These are phyloP conservation scores for Odontocerum albicorne DNA, from an alignment of 2,888 invertebrate genomes.

Conservation along the genomic window DNA sequence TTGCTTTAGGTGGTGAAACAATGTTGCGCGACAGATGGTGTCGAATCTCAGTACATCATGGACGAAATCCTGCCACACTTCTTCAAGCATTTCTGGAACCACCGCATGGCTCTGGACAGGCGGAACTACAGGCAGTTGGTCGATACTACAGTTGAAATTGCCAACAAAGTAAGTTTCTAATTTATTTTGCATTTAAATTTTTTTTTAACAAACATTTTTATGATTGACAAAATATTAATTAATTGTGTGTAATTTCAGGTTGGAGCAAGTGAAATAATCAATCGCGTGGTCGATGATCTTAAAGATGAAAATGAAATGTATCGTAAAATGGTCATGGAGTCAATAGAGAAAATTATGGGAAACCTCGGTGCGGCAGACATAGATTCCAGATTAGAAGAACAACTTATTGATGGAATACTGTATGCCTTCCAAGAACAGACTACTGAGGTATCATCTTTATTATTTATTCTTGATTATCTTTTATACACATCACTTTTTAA, in stretches of 20 bases:
- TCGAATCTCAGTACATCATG: slow-evolving; percentile 98
- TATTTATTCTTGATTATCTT: too few species aligned
- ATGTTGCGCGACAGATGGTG: slow-evolving; percentile 99
- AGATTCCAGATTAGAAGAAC: slow-evolving; percentile 96
- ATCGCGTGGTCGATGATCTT: slow-evolving; percentile 96
- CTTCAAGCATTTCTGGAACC: slow-evolving; percentile 99
- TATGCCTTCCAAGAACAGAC: slow-evolving; percentile 99
- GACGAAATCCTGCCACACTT: slow-evolving; percentile 98
- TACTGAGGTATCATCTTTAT: slow-evolving; percentile 70
- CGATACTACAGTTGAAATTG: slow-evolving; percentile 99
- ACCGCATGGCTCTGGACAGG: slow-evolving; percentile 97
- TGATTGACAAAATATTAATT: neutral
- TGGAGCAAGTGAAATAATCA: slow-evolving; percentile 99
- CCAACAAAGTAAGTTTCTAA: slow-evolving; percentile 87
- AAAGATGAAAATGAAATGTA: slow-evolving; percentile 99
- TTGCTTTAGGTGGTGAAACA: slow-evolving; percentile 88
- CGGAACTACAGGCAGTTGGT: slow-evolving; percentile 97
- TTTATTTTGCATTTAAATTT: neutral
- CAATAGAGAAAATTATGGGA: slow-evolving; percentile 98
- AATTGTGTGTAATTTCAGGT: slow-evolving; percentile 52
- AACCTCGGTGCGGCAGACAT: slow-evolving; percentile 98
- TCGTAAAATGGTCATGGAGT: slow-evolving; percentile 99
- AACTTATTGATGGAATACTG: slow-evolving; percentile 97
- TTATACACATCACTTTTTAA: too few species aligned
- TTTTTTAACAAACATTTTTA: neutral